These are phyloP conservation scores for Frankliniella fusca DNA, from an alignment of 2,888 invertebrate species.

Conservation along the genomic window DNA sequence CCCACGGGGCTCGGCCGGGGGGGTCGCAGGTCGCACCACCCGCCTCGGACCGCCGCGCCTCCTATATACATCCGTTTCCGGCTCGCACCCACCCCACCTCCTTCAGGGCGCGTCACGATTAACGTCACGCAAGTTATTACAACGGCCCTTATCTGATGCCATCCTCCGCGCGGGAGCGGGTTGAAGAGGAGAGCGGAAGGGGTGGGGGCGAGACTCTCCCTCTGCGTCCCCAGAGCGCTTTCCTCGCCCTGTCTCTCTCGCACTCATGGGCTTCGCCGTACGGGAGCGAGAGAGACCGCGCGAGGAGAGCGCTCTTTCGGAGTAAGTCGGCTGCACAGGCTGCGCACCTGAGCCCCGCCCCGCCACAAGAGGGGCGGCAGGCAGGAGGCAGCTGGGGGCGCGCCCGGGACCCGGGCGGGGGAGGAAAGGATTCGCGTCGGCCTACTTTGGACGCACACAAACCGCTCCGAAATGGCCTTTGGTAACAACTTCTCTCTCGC, in stretches of 20 bases:
- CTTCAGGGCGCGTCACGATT: neutral
- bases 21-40: neutral
- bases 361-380: too few species aligned
- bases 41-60: neutral
- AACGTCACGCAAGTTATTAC: neutral
- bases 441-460: neutral
- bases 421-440: neutral
- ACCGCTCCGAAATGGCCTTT: neutral
- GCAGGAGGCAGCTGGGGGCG: too few species aligned
- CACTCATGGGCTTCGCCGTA: too few species aligned
- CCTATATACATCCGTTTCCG: neutral
- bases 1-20: neutral
- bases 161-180: neutral
- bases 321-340: too few species aligned
- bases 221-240: too few species aligned
- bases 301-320: too few species aligned
- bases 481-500: neutral
- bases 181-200: neutral
- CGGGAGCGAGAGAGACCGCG: too few species aligned
- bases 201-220: neutral
- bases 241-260: too few species aligned
- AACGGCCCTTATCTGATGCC: neutral
- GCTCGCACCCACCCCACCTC: neutral
- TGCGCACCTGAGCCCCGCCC: too few species aligned
- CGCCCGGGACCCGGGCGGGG: too few species aligned